Evolutionary conservation across 2,888 invertebrate genomes (phyloP).

Genomic region (Orthosia cruda): DNA sequence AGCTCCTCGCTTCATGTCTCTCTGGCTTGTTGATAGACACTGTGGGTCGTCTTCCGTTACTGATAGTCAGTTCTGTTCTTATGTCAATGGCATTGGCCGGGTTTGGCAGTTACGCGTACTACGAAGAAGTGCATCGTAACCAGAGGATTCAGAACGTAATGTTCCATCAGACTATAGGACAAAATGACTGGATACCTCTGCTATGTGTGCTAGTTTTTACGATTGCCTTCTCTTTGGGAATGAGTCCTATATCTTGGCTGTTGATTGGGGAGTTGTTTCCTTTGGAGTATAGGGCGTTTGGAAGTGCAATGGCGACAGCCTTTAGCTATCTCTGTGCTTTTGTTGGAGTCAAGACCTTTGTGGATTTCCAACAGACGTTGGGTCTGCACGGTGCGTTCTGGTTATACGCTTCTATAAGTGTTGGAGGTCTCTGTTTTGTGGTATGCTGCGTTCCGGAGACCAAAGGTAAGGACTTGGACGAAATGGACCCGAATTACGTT

Average conservation of each 20-base stretch:
- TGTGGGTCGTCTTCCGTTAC: constrained; percentile 95
- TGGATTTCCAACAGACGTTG: constrained; percentile 95
- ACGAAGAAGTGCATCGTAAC: constrained; percentile 93
- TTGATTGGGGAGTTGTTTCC: constrained; percentile 96
- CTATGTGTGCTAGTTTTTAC: constrained; percentile 96
- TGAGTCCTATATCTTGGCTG: constrained; percentile 97
- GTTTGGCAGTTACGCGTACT: constrained; percentile 96
- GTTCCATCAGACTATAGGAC: constrained; percentile 91
- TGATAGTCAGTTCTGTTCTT: constrained; percentile 96
- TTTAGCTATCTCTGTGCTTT: constrained; percentile 97
- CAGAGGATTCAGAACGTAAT: constrained; percentile 90
- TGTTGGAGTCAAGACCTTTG: constrained; percentile 96
- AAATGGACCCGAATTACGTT: constrained; percentile 95
- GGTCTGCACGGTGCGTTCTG: constrained; percentile 97
- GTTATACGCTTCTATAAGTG: constrained; percentile 96
- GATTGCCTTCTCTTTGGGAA: constrained; percentile 96
- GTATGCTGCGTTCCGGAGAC: constrained; percentile 97
- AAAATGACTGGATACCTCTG: constrained; percentile 96
- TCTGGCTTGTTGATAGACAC: constrained; percentile 97
- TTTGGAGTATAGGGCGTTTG: constrained; percentile 96
- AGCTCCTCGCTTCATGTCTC: constrained; percentile 96
- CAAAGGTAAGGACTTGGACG: constrained; percentile 97
- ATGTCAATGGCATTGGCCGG: constrained; percentile 97
- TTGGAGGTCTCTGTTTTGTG: constrained; percentile 96
- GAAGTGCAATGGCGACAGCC: constrained; percentile 96